These are phyloP conservation scores for Leptinotarsa undecemlineata DNA, from an alignment of 1,140 invertebrate species.

Conservation along the genomic window DNA sequence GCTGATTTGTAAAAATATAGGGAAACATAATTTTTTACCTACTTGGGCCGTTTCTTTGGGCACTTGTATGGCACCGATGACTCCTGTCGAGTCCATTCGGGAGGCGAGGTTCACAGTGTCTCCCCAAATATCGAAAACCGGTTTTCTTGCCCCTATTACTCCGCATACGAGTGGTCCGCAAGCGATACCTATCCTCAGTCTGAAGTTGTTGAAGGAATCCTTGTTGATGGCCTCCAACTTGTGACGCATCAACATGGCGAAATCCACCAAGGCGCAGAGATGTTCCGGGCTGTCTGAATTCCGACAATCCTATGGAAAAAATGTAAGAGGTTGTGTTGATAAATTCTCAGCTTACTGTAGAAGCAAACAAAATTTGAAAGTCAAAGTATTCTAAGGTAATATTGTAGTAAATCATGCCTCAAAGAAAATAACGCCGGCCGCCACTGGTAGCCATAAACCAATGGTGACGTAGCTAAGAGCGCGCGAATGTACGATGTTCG, in stretches of 20 bases:
- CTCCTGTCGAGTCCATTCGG: constrained; percentile 89
- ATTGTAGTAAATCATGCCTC: too few relatives aligned
- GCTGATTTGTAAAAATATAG: too few relatives aligned
- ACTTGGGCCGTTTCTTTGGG: constrained; percentile 82
- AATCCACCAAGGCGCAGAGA: constrained; percentile 87
- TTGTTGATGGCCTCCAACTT: constrained; percentile 91
- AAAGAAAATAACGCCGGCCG: too few relatives aligned
- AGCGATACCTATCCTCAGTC: constrained; percentile 89
- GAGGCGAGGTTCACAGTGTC: constrained; percentile 93
- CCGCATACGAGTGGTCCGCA: constrained; percentile 94
- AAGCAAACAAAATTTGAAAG: too few relatives aligned
- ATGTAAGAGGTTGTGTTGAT: too few relatives aligned
- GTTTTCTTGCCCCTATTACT: constrained; percentile 95
- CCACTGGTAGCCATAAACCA: too few relatives aligned
- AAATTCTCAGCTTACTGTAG: too few relatives aligned
- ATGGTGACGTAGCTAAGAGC: too few relatives aligned
- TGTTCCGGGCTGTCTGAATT: constrained; percentile 71
- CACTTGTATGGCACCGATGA: constrained; percentile 86
- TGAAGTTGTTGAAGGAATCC: constrained; percentile 97
- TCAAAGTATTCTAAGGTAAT: too few relatives aligned
- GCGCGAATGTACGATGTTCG: too few relatives aligned
- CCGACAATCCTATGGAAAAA: constrained; percentile 55
- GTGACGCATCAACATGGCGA: constrained; percentile 88
- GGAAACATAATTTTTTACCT: constrained; percentile 22
- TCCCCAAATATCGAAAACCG: constrained; percentile 98